Evolutionary conservation across 2,113 vertebrate species (phyloP).

Genomic region (Lampris incognitus): DNA sequence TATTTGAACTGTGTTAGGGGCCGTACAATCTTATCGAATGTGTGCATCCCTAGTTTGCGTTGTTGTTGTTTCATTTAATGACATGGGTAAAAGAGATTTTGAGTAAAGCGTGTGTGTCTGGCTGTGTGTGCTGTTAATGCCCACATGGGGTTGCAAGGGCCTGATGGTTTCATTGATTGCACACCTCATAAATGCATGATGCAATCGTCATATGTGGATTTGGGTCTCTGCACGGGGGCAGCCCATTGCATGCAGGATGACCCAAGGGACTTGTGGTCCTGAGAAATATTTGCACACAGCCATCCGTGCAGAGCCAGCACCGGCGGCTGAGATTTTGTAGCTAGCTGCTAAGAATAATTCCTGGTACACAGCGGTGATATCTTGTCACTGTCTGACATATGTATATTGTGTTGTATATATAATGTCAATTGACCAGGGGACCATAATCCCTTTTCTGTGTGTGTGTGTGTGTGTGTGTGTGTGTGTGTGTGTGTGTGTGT

Average conservation of each 20-base stretch:
- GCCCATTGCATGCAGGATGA: neutral
- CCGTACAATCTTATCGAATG: too few species aligned
- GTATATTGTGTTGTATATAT: too few species aligned
- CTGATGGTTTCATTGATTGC: neutral
- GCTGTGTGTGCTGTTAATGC: neutral
- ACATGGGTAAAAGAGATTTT: neutral
- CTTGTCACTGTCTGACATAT: neutral
- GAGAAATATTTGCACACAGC: neutral
- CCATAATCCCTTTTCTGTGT: too few species aligned
- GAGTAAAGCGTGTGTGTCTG: neutral
- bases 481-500: neutral
- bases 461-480: neutral
- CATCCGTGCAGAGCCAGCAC: neutral
- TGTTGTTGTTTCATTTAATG: neutral
- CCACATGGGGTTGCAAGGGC: neutral
- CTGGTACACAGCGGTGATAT: slow-evolving; percentile 50
- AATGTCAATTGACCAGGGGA: too few species aligned
- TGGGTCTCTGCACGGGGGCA: neutral
- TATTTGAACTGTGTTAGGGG: neutral
- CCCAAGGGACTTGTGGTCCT: neutral
- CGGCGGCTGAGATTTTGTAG: neutral
- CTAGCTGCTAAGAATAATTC: slow-evolving; percentile 8
- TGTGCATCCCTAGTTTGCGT: too few species aligned
- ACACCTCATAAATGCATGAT: neutral
- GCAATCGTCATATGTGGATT: neutral